phyloP scores from a whole-genome alignment of 2,888 invertebrate genomes.

The Philhelius pedissequus region DNA sequence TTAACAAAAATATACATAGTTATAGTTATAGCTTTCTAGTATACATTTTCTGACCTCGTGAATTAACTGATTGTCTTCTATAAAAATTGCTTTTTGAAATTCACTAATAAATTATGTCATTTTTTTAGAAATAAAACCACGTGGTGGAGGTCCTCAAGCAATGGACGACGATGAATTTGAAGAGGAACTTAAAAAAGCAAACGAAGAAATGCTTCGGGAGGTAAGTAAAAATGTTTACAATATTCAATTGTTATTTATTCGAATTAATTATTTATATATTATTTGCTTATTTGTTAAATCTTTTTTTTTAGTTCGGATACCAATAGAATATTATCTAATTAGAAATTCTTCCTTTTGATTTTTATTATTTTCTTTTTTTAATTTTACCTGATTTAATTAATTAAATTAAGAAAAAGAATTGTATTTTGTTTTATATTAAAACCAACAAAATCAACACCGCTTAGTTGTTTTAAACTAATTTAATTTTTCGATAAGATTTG shows the following conservation, averaged over 20 bases:
- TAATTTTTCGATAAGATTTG: constrained; percentile 54
- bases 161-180: constrained; percentile 72
- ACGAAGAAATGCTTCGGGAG: constrained; percentile 77
- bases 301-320: constrained; percentile 75
- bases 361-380: constrained; percentile 51
- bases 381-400: constrained; percentile 21
- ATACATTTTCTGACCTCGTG: no score
- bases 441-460: constrained; percentile 46
- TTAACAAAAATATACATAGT: no score
- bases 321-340: constrained; percentile 71
- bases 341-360: constrained; percentile 62
- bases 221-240: constrained; percentile 70
- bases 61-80: no score
- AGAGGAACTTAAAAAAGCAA: constrained; percentile 76
- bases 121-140: constrained; percentile 77
- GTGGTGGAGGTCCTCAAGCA: constrained; percentile 72
- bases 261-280: constrained; percentile 42
- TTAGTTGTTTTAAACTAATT: constrained; percentile 28
- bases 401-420: constrained; percentile 56
- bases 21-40: no score
- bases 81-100: background rate
- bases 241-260: background rate
- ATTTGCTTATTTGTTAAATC: constrained; percentile 40
- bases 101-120: background rate
- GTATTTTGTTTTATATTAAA: constrained; percentile 57